These are phyloP conservation scores for Lepidochitona cinerea DNA, from an alignment of 2,888 invertebrate species.

Conservation along the genomic window DNA sequence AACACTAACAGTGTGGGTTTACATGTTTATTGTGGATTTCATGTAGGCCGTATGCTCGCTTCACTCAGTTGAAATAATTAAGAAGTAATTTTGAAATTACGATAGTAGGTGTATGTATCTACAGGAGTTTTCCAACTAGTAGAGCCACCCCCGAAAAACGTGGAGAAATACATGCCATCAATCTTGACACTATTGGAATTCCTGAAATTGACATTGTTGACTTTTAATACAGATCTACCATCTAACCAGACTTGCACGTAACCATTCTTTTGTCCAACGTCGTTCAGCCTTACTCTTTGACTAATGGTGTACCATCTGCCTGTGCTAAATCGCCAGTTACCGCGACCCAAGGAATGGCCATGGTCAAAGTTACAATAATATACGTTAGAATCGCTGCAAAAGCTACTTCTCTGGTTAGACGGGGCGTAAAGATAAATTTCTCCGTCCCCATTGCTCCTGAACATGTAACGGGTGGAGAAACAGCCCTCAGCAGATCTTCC, in stretches of 20 bases:
- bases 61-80: too few relatives aligned
- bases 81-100: conserved; percentile 34
- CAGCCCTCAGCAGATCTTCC: conserved; percentile 41
- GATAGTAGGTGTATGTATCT: conserved; percentile 47
- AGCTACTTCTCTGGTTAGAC: conserved; percentile 30
- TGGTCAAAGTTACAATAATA: conserved; percentile 27
- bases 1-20: too few relatives aligned
- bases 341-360: conserved; percentile 30
- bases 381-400: conserved; percentile 23
- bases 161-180: conserved; percentile 49
- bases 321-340: conserved; percentile 27
- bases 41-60: too few relatives aligned
- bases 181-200: conserved; percentile 31
- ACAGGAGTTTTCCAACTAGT: conserved; percentile 37
- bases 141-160: conserved; percentile 49
- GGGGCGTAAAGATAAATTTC: conserved; percentile 53
- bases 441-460: conserved; percentile 46
- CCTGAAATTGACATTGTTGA: conserved; percentile 32
- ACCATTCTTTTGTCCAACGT: conserved; percentile 35
- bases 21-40: too few relatives aligned
- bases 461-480: conserved; percentile 57
- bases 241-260: conserved; percentile 41
- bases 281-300: conserved; percentile 47
- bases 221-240: conserved; percentile 28
- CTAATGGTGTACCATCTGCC: conserved; percentile 43